Percentiles rank a stretch among this genome's conserved stretches.
Evolutionary conservation across 1,140 invertebrate species (phyloP).

Genomic region (Drosophila oshimai): DNA sequence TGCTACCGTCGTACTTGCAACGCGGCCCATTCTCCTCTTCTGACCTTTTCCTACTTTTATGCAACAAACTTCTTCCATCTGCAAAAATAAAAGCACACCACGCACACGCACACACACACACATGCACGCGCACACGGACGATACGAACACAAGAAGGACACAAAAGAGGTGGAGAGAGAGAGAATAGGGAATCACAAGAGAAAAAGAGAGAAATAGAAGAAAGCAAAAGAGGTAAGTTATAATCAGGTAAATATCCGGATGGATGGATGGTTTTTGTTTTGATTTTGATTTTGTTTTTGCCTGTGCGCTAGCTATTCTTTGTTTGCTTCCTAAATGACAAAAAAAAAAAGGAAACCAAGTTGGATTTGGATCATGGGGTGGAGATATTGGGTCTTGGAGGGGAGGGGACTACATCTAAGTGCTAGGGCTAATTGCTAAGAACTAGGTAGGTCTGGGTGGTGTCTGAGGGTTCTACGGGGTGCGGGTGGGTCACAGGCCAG

Average conservation of each 20-base stretch:
- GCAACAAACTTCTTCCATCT: conserved; percentile 13
- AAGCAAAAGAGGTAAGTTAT: conserved; percentile 14
- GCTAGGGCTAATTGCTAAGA: conserved; percentile 1
- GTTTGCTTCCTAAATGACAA: conserved; percentile 1
- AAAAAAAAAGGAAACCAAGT: no score
- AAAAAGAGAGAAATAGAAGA: conserved; percentile 23
- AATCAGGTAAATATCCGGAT: conserved; percentile 23
- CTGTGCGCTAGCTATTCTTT: neutral
- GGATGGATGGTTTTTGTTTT: neutral
- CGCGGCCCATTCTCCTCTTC: neutral
- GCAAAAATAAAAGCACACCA: conserved; percentile 28
- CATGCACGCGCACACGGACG: neutral
- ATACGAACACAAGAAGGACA: neutral
- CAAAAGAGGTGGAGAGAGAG: neutral
- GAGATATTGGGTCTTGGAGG: no score
- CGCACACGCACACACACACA: conserved; percentile 1
- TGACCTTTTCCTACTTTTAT: conserved; percentile 11
- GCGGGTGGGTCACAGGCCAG: conserved; percentile 11
- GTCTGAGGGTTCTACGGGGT: neutral
- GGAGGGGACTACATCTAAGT: conserved; percentile 2
- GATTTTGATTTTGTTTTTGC: neutral
- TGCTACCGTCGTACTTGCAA: neutral
- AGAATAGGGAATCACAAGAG: conserved; percentile 13
- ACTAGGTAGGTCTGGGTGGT: no score
- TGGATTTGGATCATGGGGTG: no score